Evolutionary conservation across 2,113 vertebrate genomes (phyloP), one percentile per base, ranked within the genome.

Genomic region (Petromus typicus): DNA sequence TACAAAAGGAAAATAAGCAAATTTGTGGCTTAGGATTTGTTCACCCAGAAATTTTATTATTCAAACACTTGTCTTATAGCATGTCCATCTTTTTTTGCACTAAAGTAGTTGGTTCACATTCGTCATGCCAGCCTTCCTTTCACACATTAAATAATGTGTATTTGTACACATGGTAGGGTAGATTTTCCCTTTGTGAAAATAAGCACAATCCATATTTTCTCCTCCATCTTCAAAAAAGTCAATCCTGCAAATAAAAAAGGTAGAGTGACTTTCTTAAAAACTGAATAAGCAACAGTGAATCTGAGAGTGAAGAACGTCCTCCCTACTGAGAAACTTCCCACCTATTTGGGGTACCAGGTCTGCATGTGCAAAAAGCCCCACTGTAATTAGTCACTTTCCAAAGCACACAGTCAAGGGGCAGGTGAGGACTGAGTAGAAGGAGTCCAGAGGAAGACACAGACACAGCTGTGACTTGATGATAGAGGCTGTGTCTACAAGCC

Each of bases 171-270:
- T 67, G 57, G 95, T 59, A 59, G 97, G 56, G 63, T 84, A 4
- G 61, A 97, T 90, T 88, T 95, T 97, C 25, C 96, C 94, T 8
- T 86, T 87, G 37, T 82, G 78, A 90, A 98, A 96, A 83, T 95
- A 97, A 67, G 96, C 96, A 92, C 96, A 97, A 18, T 94, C 92
- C 93, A 75, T 96, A 57, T 95, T 93, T 91, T 93, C 89, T 88
- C 2, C 64, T 91, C 20, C 61, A 69, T 93, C 87, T 93, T 32
- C 86, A 69, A 85, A 73, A 94, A 88, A 48, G 3, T 75, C 56
- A 84, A 88, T 45, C 81, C 97, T 98, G 93, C 40, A 51, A 96
- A 96, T 75, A 34, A 37, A 85, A 95, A 94, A 43, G 25, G 9
- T 17, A 97, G 32, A 80, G 43, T 61, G 34, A n/a, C 57, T 56